phyloP scores from a whole-genome alignment of 2,888 invertebrate species.

The Catocala nupta region DNA sequence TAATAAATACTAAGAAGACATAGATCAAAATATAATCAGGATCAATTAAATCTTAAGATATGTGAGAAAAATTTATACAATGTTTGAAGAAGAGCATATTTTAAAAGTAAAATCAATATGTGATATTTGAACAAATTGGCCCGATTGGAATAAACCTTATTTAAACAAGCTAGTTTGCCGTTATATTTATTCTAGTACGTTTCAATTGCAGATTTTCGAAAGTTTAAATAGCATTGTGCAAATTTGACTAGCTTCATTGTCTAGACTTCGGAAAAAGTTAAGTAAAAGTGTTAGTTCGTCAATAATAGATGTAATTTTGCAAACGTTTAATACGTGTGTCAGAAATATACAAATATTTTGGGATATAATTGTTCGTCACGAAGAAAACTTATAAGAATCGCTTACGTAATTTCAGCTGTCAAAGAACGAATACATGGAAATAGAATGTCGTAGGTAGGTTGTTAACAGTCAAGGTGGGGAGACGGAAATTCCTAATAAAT shows the following conservation, averaged over 20 bases:
- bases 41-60: background rate
- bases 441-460: conserved; percentile 48
- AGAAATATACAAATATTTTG: conserved; percentile 17
- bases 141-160: conserved; percentile 56
- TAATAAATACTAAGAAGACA: conserved; percentile 26
- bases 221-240: conserved; percentile 79
- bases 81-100: conserved; percentile 14
- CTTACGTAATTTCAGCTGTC: conserved; percentile 43
- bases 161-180: conserved; percentile 64
- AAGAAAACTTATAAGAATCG: conserved; percentile 25
- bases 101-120: conserved; percentile 41
- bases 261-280: conserved; percentile 64
- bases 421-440: conserved; percentile 44
- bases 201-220: conserved; percentile 82
- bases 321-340: conserved; percentile 18
- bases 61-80: background rate
- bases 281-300: conserved; percentile 66
- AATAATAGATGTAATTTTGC: conserved; percentile 49
- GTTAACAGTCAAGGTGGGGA: conserved; percentile 49
- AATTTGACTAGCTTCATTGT: conserved; percentile 71
- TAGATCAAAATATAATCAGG: background rate
- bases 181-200: conserved; percentile 74
- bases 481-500: conserved; percentile 66
- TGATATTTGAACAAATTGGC: conserved; percentile 45
- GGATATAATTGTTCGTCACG: conserved; percentile 20